phyloP scores from a whole-genome alignment of 2,113 vertebrate species.

The Pteropus alecto region DNA sequence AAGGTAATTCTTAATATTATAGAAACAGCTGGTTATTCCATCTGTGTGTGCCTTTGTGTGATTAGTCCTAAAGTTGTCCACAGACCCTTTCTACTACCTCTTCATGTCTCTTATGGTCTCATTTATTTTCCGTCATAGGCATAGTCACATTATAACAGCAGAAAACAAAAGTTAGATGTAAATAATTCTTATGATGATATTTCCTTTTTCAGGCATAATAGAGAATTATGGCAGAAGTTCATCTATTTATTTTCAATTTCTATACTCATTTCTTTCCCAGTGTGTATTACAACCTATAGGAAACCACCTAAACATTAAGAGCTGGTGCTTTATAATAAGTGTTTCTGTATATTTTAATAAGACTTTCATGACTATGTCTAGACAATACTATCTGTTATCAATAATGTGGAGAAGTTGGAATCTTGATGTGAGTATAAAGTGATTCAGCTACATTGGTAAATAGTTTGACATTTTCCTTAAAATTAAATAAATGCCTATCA shows the following conservation, averaged over 20 bases:
- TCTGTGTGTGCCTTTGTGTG: neutral
- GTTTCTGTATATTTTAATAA: neutral
- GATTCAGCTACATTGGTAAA: neutral
- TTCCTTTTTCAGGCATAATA: neutral
- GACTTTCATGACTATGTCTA: neutral
- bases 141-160: neutral
- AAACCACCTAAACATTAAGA: neutral
- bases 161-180: neutral
- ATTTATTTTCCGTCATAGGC: neutral
- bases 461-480: neutral
- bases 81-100: neutral
- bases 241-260: neutral
- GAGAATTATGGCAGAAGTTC: neutral
- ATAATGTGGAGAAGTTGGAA: neutral
- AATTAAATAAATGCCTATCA: neutral
- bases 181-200: neutral
- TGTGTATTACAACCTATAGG: neutral
- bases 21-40: neutral
- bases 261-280: neutral
- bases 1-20: neutral
- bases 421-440: neutral
- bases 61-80: neutral
- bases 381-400: neutral
- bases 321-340: neutral
- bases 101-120: neutral